These are phyloP conservation scores for Gobiocypris rarus DNA, from an alignment of 2,113 vertebrate genomes.

Conservation along the genomic window DNA sequence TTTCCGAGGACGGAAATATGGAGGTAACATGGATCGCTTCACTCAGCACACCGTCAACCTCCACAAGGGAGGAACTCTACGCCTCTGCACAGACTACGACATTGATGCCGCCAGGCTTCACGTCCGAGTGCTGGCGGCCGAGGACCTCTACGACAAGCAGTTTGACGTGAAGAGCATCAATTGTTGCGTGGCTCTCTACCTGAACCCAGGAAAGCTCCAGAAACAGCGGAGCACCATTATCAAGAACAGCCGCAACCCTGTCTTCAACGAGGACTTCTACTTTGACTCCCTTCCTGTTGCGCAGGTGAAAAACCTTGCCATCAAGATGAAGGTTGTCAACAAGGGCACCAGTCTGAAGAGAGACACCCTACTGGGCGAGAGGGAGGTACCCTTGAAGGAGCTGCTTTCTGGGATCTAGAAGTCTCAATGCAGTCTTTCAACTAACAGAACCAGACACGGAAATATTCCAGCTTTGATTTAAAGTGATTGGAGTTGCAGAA, in stretches of 20 bases:
- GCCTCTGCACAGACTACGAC: slow-evolving; percentile 87
- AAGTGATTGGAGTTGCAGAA: background rate
- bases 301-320: slow-evolving; percentile 86
- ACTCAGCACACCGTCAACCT: slow-evolving; percentile 84
- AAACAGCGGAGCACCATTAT: slow-evolving; percentile 96
- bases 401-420: slow-evolving; percentile 80
- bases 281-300: slow-evolving; percentile 86
- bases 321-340: slow-evolving; percentile 97
- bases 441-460: background rate
- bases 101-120: slow-evolving; percentile 84
- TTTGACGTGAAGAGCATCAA: slow-evolving; percentile 90
- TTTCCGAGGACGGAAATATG: slow-evolving; percentile 60
- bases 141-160: slow-evolving; percentile 88
- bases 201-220: slow-evolving; percentile 95
- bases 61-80: slow-evolving; percentile 84
- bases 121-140: slow-evolving; percentile 84
- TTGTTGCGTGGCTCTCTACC: slow-evolving; percentile 92
- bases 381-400: slow-evolving; percentile 84
- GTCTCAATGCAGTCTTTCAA: background rate
- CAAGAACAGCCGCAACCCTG: slow-evolving; percentile 93
- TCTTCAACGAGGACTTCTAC: slow-evolving; percentile 99
- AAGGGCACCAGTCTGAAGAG: slow-evolving; percentile 96
- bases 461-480: background rate
- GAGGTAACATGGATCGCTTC: slow-evolving; percentile 63
- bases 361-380: slow-evolving; percentile 91